Evolutionary conservation across 1,140 invertebrate genomes (phyloP).

Genomic region (Anagrus nilaparvatae): DNA sequence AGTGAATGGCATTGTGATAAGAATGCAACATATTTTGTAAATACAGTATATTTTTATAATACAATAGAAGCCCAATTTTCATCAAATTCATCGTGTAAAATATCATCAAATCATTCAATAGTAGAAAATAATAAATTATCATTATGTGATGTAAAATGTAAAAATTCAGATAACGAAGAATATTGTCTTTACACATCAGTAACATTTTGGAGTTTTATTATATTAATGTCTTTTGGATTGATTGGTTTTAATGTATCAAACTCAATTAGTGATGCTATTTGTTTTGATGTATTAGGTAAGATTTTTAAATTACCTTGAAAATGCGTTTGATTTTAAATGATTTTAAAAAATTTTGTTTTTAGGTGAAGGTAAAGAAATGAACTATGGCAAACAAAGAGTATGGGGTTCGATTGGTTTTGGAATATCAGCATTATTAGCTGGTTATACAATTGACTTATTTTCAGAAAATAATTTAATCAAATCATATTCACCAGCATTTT

Average conservation of each 20-base stretch:
- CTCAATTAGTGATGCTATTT: constrained; percentile 68
- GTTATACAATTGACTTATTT: constrained; percentile 50
- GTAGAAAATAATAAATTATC: constrained; percentile 4
- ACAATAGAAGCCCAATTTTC: constrained; percentile 17
- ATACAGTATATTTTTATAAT: constrained; percentile 16
- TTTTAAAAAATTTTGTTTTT: constrained; percentile 4
- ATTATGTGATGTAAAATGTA: constrained; percentile 22
- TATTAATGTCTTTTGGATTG: constrained; percentile 58
- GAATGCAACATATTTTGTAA: constrained; percentile 17
- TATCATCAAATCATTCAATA: constrained; percentile 4
- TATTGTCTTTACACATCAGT: constrained; percentile 42
- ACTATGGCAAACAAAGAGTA: constrained; percentile 65
- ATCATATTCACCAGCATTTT: constrained; percentile 58
- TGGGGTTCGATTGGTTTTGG: constrained; percentile 73
- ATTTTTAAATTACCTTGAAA: no score
- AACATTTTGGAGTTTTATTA: constrained; percentile 62
- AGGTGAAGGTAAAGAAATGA: constrained; percentile 50
- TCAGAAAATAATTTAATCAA: constrained; percentile 44
- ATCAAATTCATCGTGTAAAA: constrained; percentile 23
- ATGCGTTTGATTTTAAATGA: no score
- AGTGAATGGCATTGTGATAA: constrained; percentile 26
- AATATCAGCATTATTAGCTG: constrained; percentile 53
- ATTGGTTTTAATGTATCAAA: constrained; percentile 69
- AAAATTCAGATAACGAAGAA: constrained; percentile 16
- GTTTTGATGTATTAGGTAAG: constrained; percentile 68